Percentiles rank a stretch among this genome's conserved stretches.
Conservation (phyloP, 1,140 invertebrate genomes). For the Drusus annulatus region DNA sequence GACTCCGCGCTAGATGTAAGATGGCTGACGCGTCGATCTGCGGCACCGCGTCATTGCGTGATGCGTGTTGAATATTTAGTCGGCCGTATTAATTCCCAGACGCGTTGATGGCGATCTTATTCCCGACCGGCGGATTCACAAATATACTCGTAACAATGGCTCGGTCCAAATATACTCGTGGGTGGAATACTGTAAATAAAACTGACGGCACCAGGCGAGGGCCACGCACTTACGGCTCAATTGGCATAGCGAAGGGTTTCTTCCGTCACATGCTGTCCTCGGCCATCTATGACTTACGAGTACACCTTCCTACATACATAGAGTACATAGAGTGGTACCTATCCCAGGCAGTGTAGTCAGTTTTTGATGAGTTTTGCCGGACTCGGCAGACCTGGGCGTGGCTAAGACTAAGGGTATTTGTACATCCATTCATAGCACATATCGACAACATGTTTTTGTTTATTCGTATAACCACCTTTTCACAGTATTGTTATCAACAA, state of each 20-base stretch:
- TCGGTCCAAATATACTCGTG: conserved; percentile 31
- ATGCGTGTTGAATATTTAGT: not conserved
- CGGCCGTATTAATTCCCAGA: not conserved
- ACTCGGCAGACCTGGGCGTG: too few relatives aligned
- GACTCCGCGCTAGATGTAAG: too few relatives aligned
- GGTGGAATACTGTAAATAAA: conserved; percentile 2
- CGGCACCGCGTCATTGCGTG: not conserved
- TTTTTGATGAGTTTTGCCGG: too few relatives aligned
- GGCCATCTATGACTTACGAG: too few relatives aligned
- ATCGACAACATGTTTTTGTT: too few relatives aligned
- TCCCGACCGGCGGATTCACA: conserved; percentile 4
- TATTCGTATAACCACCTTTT: too few relatives aligned
- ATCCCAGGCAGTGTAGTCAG: too few relatives aligned
- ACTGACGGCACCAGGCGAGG: not conserved
- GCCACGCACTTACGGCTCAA: not conserved
- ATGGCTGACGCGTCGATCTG: not conserved
- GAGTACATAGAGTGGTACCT: too few relatives aligned
- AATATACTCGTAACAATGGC: conserved; percentile 24
- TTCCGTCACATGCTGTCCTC: not conserved
- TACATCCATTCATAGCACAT: too few relatives aligned
- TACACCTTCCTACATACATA: too few relatives aligned
- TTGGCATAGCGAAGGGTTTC: not conserved
- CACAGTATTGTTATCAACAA: too few relatives aligned
- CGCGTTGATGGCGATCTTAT: not conserved
- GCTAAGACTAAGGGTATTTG: too few relatives aligned